These are phyloP conservation scores for Pipistrellus pipistrellus DNA, from an alignment of 2,797 vertebrate species.

Conservation along the genomic window DNA sequence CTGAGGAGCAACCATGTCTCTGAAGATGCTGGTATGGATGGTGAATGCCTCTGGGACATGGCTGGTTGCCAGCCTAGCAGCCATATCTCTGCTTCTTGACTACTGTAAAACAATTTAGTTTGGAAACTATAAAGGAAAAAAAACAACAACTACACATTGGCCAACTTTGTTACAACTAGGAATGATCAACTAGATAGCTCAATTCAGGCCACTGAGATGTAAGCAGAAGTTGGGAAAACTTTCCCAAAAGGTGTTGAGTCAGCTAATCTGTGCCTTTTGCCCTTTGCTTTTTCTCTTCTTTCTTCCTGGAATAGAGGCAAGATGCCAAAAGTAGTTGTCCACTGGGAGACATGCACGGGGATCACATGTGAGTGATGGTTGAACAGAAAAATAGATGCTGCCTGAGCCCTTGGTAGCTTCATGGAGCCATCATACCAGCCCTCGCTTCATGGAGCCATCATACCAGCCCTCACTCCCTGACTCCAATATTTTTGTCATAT, in stretches of 20 bases:
- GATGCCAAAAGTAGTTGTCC: not conserved
- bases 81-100: not conserved
- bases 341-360: not conserved
- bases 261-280: not conserved
- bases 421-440: not conserved
- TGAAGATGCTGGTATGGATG: no score
- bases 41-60: not conserved
- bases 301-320: not conserved
- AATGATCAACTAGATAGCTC: not conserved
- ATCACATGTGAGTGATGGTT: no score
- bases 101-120: not conserved
- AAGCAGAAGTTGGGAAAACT: not conserved
- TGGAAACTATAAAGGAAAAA: not conserved
- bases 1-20: not conserved
- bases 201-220: not conserved
- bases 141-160: not conserved
- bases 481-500: not conserved
- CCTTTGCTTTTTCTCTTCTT: not conserved
- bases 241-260: not conserved
- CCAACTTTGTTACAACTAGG: not conserved
- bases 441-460: no score
- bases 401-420: not conserved
- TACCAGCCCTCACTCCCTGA: not conserved
- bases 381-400: rapidly evolving
- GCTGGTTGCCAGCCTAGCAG: not conserved